Base-by-base conservation (phyloP, 2,113 vertebrate species). In the Upupa epops region DNA sequence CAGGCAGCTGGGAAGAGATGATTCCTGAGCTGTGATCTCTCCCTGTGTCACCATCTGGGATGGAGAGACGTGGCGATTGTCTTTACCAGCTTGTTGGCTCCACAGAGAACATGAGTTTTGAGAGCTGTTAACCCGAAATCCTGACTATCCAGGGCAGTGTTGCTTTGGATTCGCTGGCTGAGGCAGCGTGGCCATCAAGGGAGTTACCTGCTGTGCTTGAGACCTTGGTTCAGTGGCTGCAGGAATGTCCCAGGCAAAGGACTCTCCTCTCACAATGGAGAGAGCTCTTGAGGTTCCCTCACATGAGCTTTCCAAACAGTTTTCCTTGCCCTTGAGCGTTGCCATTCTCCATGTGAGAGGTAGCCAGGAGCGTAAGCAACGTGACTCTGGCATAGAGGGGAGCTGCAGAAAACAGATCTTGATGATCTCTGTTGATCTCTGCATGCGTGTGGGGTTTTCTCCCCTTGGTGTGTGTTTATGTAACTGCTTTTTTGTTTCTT, bases 11-110 rank as follows among this genome's bases (percentile, higher is more conserved):
- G 46, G 65, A 59, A 31, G 12, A 11, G 6, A 16, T 34, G 13
- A 8, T 20, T 80, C 17, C 45, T 74, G 77, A 40, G 21, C 0
- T 52, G 13, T 29, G 25, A 20, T 49, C 73, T 22, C 76, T 28
- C 58, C 66, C 14, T 1, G 15, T 1, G 16, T 6, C 6, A 0
- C 20, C 15, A 7, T 4, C n/a, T 6, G 2, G 60, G 68, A 0
- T 58, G 61, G 34, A 61, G 18, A 52, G 3, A 12, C 6, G 17
- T 3, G 17, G 52, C 17, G 25, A 1, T 19, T 64, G 8, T 1
- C 9, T 42, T 8, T 1, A 1, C 2, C 5, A 34, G 22, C 46
- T 70, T 9, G 29, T 15, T 60, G 34, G 17, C 31, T 14, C 65
- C 31, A 5, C 1, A 13, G 42, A n/a, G n/a, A 49, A 25, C 32